These are phyloP conservation scores for Myotis davidii DNA, from an alignment of 2,113 vertebrate species.

Conservation along the genomic window DNA sequence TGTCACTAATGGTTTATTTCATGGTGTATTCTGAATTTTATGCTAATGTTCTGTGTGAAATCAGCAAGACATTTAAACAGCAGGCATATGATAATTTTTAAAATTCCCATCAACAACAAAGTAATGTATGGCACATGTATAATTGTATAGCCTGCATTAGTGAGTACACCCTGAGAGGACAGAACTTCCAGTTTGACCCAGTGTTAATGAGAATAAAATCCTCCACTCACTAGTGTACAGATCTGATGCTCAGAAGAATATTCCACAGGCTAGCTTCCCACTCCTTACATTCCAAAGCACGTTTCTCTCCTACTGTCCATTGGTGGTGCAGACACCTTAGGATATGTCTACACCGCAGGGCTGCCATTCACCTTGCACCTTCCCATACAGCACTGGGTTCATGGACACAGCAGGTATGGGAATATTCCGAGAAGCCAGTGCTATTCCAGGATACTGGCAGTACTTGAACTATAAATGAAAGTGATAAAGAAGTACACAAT, in stretches of 20 bases:
- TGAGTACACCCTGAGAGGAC: background rate
- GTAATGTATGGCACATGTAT: background rate
- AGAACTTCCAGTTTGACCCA: background rate
- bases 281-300: accelerated
- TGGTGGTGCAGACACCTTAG: accelerated
- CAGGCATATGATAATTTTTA: background rate
- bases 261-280: background rate
- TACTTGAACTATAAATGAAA: background rate
- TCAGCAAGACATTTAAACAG: conserved; percentile 28
- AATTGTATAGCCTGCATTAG: background rate
- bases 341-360: too few species aligned
- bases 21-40: background rate
- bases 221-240: background rate
- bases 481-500: background rate
- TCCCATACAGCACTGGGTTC: accelerated
- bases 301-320: background rate
- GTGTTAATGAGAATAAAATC: background rate
- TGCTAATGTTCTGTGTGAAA: background rate
- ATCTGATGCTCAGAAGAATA: background rate
- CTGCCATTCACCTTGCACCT: background rate
- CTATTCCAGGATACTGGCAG: background rate
- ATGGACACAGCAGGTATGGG: accelerated
- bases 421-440: background rate
- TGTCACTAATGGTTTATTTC: background rate
- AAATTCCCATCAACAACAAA: background rate